Base-by-base conservation (phyloP, 2,797 vertebrate genomes). In the Argya squamiceps region DNA sequence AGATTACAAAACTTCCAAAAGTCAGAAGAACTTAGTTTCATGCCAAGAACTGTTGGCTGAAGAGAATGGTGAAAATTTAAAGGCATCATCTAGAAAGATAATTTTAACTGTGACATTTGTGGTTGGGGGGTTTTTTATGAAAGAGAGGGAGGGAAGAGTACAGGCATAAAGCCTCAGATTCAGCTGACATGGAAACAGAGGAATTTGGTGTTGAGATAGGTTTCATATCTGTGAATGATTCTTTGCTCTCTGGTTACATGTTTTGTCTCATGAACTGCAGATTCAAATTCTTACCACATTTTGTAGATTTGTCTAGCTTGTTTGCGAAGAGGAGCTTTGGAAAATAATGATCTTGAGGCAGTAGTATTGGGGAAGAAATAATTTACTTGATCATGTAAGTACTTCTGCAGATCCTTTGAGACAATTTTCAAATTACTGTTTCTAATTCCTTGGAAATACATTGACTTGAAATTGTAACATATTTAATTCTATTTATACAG, bases 381-480 rank as follows among this genome's bases (percentile, higher is more conserved):
- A 52, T 81, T 85, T 86, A 44, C 53, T 92, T 19, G 58, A 52
- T 91, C 52, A 19, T 77, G 6, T 60, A 64, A 89, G 37, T 79
- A 65, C 56, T 78, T 63, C 46, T 86, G 77, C 44, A 90, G 76
- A 64, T 93, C 75, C 74, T 88, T 75, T 41, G 59, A 68, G 86
- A 63, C 60, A 53, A 50, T 89, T 93, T 88, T 95, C 27, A 86
- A 92, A 91, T 93, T 87, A 73, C 27, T 26, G 22, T 93, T 93
- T 83, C 50, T 75, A 67, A 58, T 79, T 96, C 71, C 63, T 76
- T 69, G 60, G 62, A 92, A 85, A 68, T 92, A 63, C 8, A 4
- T 58, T 47, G 60, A 75, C 70, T 52, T 86, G 63, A 96, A 96
- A 69, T 60, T 77, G 47, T 70, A 79, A 71, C 59, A 52, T 41